Evolutionary conservation across 2,797 vertebrate species (phyloP), one percentile per base, ranked within the genome.

Genomic region (Aeoliscus strigatus): DNA sequence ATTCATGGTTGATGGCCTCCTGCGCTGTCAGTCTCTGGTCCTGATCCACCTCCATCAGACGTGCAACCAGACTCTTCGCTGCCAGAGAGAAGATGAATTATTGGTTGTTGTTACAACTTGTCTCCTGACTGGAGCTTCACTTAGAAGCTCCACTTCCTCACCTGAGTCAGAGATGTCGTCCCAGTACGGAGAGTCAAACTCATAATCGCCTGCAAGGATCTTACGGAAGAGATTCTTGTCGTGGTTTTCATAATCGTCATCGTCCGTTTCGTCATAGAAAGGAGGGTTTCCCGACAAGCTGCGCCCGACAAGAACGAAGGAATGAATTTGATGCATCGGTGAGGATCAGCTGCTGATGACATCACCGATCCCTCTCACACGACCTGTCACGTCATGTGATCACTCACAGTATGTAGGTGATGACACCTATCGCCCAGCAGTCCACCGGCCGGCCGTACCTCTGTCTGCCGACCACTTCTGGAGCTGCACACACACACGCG

Each of bases 111-210:
- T n/a, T n/a, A n/a, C n/a, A n/a, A n/a, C n/a, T n/a, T n/a, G n/a
- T n/a, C n/a, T n/a, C n/a, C n/a, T n/a, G n/a, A n/a, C n/a, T n/a
- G n/a, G n/a, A n/a, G n/a, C n/a, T n/a, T n/a, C n/a, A n/a, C n/a
- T n/a, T n/a, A n/a, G n/a, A n/a, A n/a, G n/a, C n/a, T n/a, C n/a
- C n/a, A n/a, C n/a, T n/a, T n/a, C n/a, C n/a, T n/a, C n/a, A 98
- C 96, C 96, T 26, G 94, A 98, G 23, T 98, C 96, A 0, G 96
- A 98, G 81, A 98, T 98, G 65, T 97, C 95, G 0, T 98, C 96
- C 96, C 96, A 98, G 80, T 98, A 98, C 3, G 96, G 96, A 15
- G 94, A 97, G 77, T 98, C 96, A 8, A 98, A 98, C 82, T 98
- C 96, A 0, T 96, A 98, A 51, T 98, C 95, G 0, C 94, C 95